Base-by-base conservation (phyloP, 2,888 invertebrate genomes). In the Ochropacha duplaris region DNA sequence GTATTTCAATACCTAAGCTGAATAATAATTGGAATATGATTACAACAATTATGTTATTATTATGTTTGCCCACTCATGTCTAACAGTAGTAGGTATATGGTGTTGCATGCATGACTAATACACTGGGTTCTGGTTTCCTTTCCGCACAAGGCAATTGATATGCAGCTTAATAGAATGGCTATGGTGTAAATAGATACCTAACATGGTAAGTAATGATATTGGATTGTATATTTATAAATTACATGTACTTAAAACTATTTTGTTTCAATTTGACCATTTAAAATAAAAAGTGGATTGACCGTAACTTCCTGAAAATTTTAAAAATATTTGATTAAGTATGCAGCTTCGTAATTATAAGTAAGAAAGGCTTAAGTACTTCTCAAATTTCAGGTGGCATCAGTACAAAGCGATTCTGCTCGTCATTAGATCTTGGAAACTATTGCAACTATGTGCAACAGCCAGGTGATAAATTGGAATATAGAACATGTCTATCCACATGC, bases 401-500 rank as follows among this genome's bases (percentile, higher is more conserved):
- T 51, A 97, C 98, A 36, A 96, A 96, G 75, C 93, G 98, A 65
- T 98, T 95, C 79, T 98, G 98, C 83, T 98, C 98, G 1, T 95
- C 98, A 0, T 89, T 96, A 74, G 96, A 98, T 84, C 89, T 97
- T 76, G 98, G 98, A 16, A 97, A 97, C 84, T 97, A 97, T 75
- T 98, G 98, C 86, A 96, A 98, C 80, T 97, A 97, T 84, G 97
- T 98, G 0, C 91, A 94, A 63, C 96, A 98, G 68, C 96, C 96
- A 8, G 98, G 98, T n/a, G 98, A 98, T 82, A 94, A 94, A 72
- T 87, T 97, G 72, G 95, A 95, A 59, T 98, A 98, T 84, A 94
- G 98, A 66, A 97, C 98, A 3, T 98, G 98, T 84, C 95, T 98
- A 56, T 97, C 95, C 81, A 98, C 98, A 0, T 98, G 98, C 76